Evolutionary conservation across 2,797 vertebrate species (phyloP).

Genomic region (Sebastes itinus): DNA sequence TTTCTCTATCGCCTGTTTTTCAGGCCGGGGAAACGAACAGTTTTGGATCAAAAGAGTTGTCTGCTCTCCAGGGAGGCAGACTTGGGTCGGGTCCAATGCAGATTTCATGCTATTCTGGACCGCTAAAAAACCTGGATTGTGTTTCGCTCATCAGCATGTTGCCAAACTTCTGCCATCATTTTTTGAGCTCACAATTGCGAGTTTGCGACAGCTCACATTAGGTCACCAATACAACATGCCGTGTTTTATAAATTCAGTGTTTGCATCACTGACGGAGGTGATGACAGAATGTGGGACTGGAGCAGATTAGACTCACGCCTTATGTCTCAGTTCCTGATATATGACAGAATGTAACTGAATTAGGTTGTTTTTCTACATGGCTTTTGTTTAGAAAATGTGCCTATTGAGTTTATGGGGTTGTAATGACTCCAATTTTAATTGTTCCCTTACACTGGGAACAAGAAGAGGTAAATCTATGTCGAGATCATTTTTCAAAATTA

Average conservation of each 20-base stretch:
- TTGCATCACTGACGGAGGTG: conserved; percentile 26
- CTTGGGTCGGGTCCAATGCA: conserved; percentile 44
- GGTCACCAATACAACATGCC: conserved; percentile 35
- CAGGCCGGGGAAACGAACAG: conserved; percentile 29
- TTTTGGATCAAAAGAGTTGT: conserved; percentile 36
- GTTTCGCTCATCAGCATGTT: conserved; percentile 41
- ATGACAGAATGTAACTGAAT: not conserved
- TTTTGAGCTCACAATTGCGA: conserved; percentile 31
- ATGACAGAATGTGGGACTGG: conserved; percentile 20
- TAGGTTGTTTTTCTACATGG: not conserved
- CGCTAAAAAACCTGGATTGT: conserved; percentile 35
- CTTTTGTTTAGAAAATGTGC: not conserved
- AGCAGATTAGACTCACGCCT: conserved; percentile 15
- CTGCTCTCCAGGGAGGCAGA: conserved; percentile 43
- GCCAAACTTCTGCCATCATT: conserved; percentile 31
- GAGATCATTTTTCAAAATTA: not conserved
- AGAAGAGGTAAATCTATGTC: not conserved
- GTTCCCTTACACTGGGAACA: not conserved
- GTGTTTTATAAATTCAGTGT: conserved; percentile 36
- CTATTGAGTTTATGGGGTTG: not conserved
- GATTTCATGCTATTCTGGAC: conserved; percentile 52
- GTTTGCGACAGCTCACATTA: conserved; percentile 42
- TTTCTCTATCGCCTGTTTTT: conserved; percentile 15
- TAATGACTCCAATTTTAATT: not conserved
- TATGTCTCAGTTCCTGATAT: conserved; percentile 8